phyloP scores from a whole-genome alignment of 2,113 vertebrate species.

The Oreochromis niloticus region DNA sequence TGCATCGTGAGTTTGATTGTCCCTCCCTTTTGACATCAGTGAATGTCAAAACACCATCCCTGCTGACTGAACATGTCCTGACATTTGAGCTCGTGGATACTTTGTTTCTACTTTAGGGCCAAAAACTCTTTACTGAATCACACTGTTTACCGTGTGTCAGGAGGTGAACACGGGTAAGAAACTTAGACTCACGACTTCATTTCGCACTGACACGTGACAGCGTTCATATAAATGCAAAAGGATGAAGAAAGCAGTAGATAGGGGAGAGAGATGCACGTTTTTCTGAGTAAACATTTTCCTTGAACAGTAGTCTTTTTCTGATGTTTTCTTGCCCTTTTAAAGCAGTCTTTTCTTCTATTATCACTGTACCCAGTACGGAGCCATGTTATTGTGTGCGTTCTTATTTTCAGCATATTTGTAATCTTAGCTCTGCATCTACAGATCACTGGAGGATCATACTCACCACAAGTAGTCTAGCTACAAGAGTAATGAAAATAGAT shows the following conservation, averaged over 20 bases:
- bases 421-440: accelerated
- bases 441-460: not conserved
- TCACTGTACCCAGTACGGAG: not conserved
- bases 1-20: not conserved
- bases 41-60: conserved; percentile 18
- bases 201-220: not conserved
- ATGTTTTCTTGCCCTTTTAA: too few relatives aligned
- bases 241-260: too few relatives aligned
- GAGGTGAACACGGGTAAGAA: not conserved
- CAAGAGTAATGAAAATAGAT: not conserved
- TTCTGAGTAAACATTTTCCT: too few relatives aligned
- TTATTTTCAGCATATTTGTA: not conserved
- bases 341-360: too few relatives aligned
- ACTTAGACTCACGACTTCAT: not conserved
- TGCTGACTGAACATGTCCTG: not conserved
- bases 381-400: not conserved
- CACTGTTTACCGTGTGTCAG: not conserved
- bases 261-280: too few relatives aligned
- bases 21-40: conserved; percentile 28
- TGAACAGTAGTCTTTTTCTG: too few relatives aligned
- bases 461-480: not conserved
- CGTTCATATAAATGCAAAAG: not conserved
- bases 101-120: not conserved
- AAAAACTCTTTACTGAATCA: not conserved
- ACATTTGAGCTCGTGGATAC: not conserved